Evolutionary conservation across 1,140 invertebrate species (phyloP), one percentile per base, ranked within the genome.

Genomic region (Phymastichus coffea): DNA sequence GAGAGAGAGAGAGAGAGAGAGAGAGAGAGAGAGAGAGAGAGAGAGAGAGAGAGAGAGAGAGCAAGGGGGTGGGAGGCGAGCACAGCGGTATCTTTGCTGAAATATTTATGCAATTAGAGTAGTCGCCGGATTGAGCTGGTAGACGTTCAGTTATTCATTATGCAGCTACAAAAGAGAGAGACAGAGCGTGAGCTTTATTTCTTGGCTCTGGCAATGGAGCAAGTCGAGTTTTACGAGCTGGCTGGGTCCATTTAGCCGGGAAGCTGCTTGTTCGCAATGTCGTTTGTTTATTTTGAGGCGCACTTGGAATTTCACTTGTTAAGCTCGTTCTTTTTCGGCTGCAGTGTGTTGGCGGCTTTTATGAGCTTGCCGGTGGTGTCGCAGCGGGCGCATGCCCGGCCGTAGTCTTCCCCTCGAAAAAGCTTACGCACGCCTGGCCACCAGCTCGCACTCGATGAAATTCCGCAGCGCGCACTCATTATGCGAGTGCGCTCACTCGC

Each of bases 401-500:
- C 14, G 30, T 33, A 8, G 30, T 33, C 7, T 33, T 33, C 7
- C 30, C 14, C 30, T 33, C 14, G 30, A 6, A 33, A 6, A 14
- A 33, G 7, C 14, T 33, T 33, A 14, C 30, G 6, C 14, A n/a
- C n/a, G n/a, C n/a, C n/a, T n/a, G n/a, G n/a, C n/a, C n/a, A n/a
- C n/a, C 37, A 15, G 44, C 22, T 20, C 25, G 35, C 55, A 57
- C 55, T 49, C 55, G 44, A 57, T 48, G 40, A 57, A 57, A 57
- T 57, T 57, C 26, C 47, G 46, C 17, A 10, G 38, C n/a, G n/a
- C n/a, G n/a, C n/a, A 49, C 23, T 40, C 44, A 57, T 57, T 49
- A 57, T 48, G 22, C 30, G 44, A 33, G 28, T 44, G 40, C 26
- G 17, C 28, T n/a, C 28, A 30, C n/a, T n/a, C n/a, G n/a, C n/a